Conservation (phyloP, 1,140 invertebrate genomes). For the Phymastichus coffea region DNA sequence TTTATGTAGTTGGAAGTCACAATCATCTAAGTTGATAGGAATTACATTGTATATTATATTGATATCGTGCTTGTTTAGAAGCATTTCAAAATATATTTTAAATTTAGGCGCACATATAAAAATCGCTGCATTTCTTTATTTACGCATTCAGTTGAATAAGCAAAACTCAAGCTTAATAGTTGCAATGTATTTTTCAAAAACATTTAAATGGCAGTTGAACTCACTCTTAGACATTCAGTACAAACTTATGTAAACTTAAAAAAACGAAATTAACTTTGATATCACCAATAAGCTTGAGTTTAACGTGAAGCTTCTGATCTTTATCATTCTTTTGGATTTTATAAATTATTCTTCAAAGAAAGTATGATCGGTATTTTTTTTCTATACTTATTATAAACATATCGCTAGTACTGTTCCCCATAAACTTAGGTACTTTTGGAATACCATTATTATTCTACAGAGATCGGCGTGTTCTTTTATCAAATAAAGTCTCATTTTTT, state of each 20-base stretch:
- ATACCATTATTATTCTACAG: conserved; percentile 4
- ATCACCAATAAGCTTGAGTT: neutral
- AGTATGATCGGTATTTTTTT: neutral
- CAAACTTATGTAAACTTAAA: too few relatives aligned
- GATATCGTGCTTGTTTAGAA: neutral
- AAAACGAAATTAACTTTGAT: too few relatives aligned
- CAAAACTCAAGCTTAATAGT: neutral
- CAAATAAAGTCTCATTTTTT: too few relatives aligned
- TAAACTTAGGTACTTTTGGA: neutral
- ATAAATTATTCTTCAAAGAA: neutral
- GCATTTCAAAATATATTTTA: conserved; percentile 23
- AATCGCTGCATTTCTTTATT: conserved; percentile 3
- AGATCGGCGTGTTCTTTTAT: conserved; percentile 2
- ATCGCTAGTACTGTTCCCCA: neutral
- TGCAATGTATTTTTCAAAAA: neutral
- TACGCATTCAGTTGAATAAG: neutral
- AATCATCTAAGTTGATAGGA: conserved; percentile 7
- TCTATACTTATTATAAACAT: conserved; percentile 4
- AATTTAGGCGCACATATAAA: conserved; percentile 13
- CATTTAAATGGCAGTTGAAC: neutral
- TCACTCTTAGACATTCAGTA: too few relatives aligned
- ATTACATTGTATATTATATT: neutral
- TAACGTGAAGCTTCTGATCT: neutral
- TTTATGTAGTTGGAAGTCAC: neutral
- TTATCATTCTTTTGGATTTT: neutral